Base-by-base conservation (phyloP, 2,888 invertebrate species). In the Furcula furcula region DNA sequence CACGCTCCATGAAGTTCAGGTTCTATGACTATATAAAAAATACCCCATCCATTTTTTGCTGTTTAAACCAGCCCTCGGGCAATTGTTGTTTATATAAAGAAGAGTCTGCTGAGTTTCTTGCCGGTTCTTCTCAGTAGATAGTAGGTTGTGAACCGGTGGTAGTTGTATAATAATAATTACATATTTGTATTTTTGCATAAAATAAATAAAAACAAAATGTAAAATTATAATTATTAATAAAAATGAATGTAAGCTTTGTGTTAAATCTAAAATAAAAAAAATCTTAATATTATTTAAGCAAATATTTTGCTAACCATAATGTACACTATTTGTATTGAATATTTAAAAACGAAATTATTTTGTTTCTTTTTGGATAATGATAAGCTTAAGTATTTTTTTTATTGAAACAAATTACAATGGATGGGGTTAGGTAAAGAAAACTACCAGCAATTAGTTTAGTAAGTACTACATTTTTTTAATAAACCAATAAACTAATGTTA, bases 111-210 rank as follows among this genome's bases (percentile, higher is more conserved):
- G 85, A 84, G 85, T 85, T 85, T 85, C 82, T 84, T 84, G 67
- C 80, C 81, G 81, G 67, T 81, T 85, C 83, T 85, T 85, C 84
- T 85, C 84, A 74, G 80, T 65, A 55, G 78, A 55, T 62, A 61
- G 72, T 70, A 73, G 61, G 65, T 79, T 80, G 44, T 66, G 84
- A 84, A 84, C 70, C 81, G 83, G 81, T 66, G 47, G 66, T 75
- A 60, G 34, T 31, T 35, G 7, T 30, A 19, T 7, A 34, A 25
- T 39, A 30, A 49, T 26, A 40, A 31, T n/a, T 13, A 29, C 6
- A 35, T 23, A 10, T 16, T 4, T 9, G 7, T 26, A 22, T 11
- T n/a, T 18, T 30, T n/a, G 13, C 30, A 20, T 22, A 19, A 21
- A 36, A 30, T 11, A 19, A 27, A 27, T 7, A 29, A 36, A 26